Base-by-base conservation (phyloP, 2,113 vertebrate genomes). In the Mormoops blainvillei region DNA sequence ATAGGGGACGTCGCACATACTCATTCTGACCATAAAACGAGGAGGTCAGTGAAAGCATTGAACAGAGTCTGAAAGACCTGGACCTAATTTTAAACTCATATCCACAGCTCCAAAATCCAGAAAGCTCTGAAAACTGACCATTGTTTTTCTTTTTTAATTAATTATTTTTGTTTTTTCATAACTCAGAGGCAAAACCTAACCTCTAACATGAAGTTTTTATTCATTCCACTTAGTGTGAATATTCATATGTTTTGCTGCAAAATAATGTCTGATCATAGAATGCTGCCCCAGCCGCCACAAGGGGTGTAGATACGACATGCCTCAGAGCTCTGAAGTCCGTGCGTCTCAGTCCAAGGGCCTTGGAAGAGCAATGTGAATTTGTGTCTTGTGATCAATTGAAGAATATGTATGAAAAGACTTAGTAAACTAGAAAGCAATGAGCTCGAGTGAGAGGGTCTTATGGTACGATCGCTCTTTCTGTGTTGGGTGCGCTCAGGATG, bases 281-380 rank as follows among this genome's bases (percentile, higher is more conserved):
- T 76, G n/a, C 48, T 78, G 13, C 58, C 77, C 15, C 45, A 31
- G 4, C n/a, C 54, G 56, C 38, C 22, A 56, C 2, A 7, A 0
- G 10, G 5, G 4, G 13, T 70, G 0, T 22, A 82, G 41, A 43
- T 31, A 67, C 74, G 12, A 50, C 16, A 4, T 28, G 36, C 24
- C 48, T 74, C 67, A 41, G 45, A 58, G 63, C 45, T 58, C 56
- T n/a, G 31, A 10, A 45, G 12, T 54, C 52, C 5, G 6, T 67
- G 52, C 7, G 7, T 70, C 56, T 58, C 20, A 33, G 61, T 28
- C 24, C 1, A 43, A 65, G 28, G 45, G 38, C 71, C 92, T 89
- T 77, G 74, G 93, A 74, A 95, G 89, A 61, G 33, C 16, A 14
- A 80, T 90, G 67, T 88, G 84, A 96, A 82, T 41, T 33, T 82